Base-by-base conservation (phyloP, 1,140 invertebrate species). In the Leptinotarsa texana region DNA sequence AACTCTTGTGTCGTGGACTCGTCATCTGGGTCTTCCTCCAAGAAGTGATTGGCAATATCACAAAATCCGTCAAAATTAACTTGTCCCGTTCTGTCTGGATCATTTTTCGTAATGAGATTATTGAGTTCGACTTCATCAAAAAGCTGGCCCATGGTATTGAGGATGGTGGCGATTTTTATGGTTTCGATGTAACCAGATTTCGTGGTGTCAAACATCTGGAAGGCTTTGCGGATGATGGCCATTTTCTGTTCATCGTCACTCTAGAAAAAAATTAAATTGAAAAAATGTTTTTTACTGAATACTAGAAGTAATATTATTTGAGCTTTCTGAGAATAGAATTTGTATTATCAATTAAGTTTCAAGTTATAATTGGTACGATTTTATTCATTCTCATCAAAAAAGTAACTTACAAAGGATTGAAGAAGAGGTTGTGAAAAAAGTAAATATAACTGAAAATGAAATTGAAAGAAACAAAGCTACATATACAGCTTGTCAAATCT, bases 11-110 rank as follows among this genome's bases (percentile, higher is more conserved):
- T 93, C 89, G 97, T 97, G 62, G 94, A 94, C 84, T 96, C 95
- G 75, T 93, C 93, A 65, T 94, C 94, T 80, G 96, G 95, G 83
- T 96, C 95, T 82, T 96, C 94, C 79, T 95, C 93, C 8, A 97
- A 89, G 87, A 97, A 97, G 84, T 95, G 92, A 27, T 94, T 93
- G 13, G 95, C 95, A 77, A 98, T 95, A 79, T 90, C 91, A 81
- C 95, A 95, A 87, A 98, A 98, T 62, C 94, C 94, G 80, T 97
- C 95, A 78, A 98, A 98, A 83, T 97, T 96, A 48, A 98, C 93
- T 86, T 96, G 95, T 63, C 96, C 96, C 17, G 90, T 89, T 47
- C 92, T 88, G 82, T 96, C 94, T 33, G 93, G 90, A 86, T 97
- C 95, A 79, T 95, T 93, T 84, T 96, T 93, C 79, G 90, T 90